Evolutionary conservation across 2,113 vertebrate species (phyloP).

Genomic region (Hirundichthys speculiger): DNA sequence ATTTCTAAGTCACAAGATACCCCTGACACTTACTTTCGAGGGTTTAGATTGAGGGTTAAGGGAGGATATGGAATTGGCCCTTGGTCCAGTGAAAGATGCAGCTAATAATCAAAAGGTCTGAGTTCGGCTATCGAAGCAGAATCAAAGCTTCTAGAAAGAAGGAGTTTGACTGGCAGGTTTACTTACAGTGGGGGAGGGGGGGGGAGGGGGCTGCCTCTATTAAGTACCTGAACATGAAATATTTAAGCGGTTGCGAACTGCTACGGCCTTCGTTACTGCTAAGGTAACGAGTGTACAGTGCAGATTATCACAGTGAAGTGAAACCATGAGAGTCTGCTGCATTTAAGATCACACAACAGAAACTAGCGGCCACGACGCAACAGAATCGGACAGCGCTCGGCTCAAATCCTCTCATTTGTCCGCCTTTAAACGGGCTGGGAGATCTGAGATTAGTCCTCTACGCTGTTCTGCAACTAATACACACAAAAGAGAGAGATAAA

Average conservation of each 20-base stretch:
- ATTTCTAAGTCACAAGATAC: too few relatives aligned
- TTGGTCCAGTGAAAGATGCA: slow-evolving; percentile 27
- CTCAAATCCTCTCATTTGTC: slow-evolving; percentile 34
- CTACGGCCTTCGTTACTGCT: too few relatives aligned
- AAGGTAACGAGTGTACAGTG: neutral
- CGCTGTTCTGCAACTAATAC: slow-evolving; percentile 35
- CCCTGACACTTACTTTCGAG: too few relatives aligned
- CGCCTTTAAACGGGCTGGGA: slow-evolving; percentile 20
- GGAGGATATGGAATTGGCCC: too few relatives aligned
- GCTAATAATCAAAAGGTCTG: slow-evolving; percentile 50
- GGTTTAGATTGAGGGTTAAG: too few relatives aligned
- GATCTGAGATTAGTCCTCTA: slow-evolving; percentile 60
- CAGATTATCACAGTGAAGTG: slow-evolving; percentile 1
- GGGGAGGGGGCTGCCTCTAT: neutral
- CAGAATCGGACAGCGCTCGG: slow-evolving; percentile 32
- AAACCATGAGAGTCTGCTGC: neutral
- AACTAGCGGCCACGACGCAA: slow-evolving; percentile 17
- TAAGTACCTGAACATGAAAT: neutral
- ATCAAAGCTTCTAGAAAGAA: slow-evolving; percentile 1
- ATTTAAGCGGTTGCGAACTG: neutral
- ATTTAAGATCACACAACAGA: slow-evolving; percentile 20
- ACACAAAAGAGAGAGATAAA: slow-evolving; percentile 27
- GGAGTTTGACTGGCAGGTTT: neutral
- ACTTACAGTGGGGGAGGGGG: neutral
- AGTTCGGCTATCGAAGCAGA: neutral